Conservation (phyloP, 2,113 vertebrate genomes). For the Piprites chloris region DNA sequence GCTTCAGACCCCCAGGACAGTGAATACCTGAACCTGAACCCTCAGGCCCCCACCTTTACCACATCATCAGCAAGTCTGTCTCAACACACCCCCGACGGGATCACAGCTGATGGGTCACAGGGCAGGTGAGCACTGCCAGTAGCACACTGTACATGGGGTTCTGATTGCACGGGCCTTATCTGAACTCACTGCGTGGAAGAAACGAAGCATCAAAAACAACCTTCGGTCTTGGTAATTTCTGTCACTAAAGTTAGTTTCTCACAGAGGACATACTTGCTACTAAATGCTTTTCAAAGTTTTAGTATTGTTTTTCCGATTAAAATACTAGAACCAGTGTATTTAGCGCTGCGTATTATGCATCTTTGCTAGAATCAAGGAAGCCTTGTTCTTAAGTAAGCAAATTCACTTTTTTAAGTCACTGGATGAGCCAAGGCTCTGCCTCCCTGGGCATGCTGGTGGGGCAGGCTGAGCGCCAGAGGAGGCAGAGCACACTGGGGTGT, state of each 20-base stretch:
- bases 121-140: not conserved
- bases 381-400: not conserved
- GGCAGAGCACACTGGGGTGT: not conserved
- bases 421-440: not conserved
- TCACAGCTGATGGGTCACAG: not conserved
- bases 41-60: not conserved
- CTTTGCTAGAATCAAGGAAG: not conserved
- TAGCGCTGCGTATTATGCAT: accelerated
- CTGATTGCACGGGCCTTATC: accelerated
- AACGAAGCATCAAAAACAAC: accelerated
- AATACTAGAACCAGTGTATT: not conserved
- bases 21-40: not conserved
- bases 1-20: not conserved
- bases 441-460: accelerated
- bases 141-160: accelerated
- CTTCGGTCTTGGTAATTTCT: not conserved
- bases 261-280: not conserved
- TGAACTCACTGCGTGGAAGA: not conserved
- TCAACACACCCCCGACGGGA: not conserved
- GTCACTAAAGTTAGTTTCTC: not conserved
- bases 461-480: not conserved
- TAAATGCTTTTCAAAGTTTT: not conserved
- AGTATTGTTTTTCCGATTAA: not conserved
- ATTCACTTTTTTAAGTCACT: accelerated
- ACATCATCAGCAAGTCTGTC: not conserved